Evolutionary conservation across 1,140 invertebrate genomes (phyloP).

Genomic region (Platyura marginata): DNA sequence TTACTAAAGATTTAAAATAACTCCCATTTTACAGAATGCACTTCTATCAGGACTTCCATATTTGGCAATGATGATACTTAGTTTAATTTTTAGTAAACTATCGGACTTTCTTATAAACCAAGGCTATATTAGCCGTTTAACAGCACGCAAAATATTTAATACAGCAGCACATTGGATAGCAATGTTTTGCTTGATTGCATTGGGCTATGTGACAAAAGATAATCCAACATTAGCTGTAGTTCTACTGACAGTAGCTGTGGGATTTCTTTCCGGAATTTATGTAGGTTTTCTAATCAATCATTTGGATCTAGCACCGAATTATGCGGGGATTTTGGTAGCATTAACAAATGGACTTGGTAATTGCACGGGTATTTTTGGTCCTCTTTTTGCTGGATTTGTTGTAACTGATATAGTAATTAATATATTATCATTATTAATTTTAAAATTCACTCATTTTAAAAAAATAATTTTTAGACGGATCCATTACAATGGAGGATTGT

Average conservation of each 20-base stretch:
- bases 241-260: conserved; percentile 48
- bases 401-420: no score
- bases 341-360: conserved; percentile 59
- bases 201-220: conserved; percentile 35
- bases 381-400: conserved; percentile 38
- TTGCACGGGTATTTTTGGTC: conserved; percentile 47
- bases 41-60: no score
- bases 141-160: conserved; percentile 45
- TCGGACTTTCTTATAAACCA: conserved; percentile 41
- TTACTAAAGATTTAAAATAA: no score
- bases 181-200: conserved; percentile 36
- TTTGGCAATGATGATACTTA: conserved; percentile 47
- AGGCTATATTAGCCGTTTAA: conserved; percentile 28
- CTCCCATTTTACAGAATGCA: no score
- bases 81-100: conserved; percentile 42
- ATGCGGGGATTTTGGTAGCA: conserved; percentile 45
- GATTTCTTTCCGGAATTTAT: conserved; percentile 54
- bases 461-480: conserved; percentile 5
- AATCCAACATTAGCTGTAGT: conserved; percentile 32
- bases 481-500: conserved; percentile 34
- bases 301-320: conserved; percentile 59
- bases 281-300: conserved; percentile 50
- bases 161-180: conserved; percentile 38
- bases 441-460: no score
- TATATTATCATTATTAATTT: no score